Percentiles rank a stretch among this genome's conserved stretches.
Evolutionary conservation across 2,113 vertebrate species (phyloP).

Genomic region (Pseudonaja textilis): DNA sequence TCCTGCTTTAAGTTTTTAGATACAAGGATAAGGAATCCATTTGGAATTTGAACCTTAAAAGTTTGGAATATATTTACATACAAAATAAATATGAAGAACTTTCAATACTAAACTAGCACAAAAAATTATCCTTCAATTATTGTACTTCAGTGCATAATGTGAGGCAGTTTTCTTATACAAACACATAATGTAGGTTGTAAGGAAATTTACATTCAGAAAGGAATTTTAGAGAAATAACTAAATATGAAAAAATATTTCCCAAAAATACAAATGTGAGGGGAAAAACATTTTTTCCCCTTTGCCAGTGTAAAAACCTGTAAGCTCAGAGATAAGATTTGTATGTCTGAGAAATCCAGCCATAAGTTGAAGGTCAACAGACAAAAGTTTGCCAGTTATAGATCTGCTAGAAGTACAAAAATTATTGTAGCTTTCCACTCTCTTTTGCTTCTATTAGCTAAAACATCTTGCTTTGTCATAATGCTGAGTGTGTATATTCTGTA

Average conservation of each 20-base stretch:
- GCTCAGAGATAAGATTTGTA: slow-evolving; percentile 43
- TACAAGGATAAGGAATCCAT: not conserved
- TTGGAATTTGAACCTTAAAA: not conserved
- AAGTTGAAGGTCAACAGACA: slow-evolving; percentile 49
- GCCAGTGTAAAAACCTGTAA: slow-evolving; percentile 51
- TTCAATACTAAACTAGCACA: not conserved
- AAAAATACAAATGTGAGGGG: not conserved
- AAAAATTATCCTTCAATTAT: not conserved
- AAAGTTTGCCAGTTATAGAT: slow-evolving; percentile 37
- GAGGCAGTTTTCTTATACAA: not conserved
- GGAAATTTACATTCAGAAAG: not conserved
- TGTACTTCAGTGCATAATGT: not conserved
- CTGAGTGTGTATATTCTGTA: slow-evolving; percentile 6
- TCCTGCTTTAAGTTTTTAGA: not conserved
- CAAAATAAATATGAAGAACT: not conserved
- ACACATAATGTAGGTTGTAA: not conserved
- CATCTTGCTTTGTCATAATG: slow-evolving; percentile 33
- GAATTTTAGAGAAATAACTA: not conserved
- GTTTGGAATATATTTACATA: not conserved
- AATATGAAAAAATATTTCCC: not conserved
- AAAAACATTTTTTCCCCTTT: not conserved
- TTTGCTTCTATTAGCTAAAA: slow-evolving; percentile 8
- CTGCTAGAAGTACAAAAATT: slow-evolving; percentile 38
- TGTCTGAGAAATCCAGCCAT: slow-evolving; percentile 39
- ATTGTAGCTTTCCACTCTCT: not conserved